These are phyloP conservation scores for Argyrosomus japonicus DNA, from an alignment of 2,113 vertebrate genomes.

Conservation along the genomic window DNA sequence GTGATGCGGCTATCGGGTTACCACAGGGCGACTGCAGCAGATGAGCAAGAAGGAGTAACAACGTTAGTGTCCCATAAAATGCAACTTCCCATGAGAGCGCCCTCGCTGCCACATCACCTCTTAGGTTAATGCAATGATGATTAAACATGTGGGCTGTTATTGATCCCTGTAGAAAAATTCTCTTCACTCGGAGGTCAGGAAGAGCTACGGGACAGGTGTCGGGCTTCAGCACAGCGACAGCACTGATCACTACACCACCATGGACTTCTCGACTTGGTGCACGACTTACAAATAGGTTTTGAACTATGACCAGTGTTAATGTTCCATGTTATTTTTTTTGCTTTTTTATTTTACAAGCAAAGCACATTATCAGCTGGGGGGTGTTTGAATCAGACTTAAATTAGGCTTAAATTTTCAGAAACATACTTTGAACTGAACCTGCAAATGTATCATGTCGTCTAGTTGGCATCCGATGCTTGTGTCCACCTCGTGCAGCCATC, in stretches of 20 bases:
- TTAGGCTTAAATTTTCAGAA: not conserved
- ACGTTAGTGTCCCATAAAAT: conserved; percentile 47
- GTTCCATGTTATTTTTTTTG: not conserved
- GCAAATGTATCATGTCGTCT: not conserved
- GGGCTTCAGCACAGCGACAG: not conserved
- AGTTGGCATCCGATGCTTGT: not conserved
- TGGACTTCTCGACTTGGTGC: not conserved
- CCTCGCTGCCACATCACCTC: conserved; percentile 27
- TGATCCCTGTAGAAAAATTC: conserved; percentile 42
- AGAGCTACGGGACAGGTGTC: conserved; percentile 9
- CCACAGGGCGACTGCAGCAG: conserved; percentile 44
- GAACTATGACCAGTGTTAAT: not conserved
- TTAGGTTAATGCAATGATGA: conserved; percentile 44
- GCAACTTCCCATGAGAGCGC: conserved; percentile 30
- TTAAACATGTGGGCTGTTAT: conserved; percentile 54
- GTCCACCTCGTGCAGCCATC: not conserved
- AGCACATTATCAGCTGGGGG: not conserved
- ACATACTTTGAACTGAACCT: no score
- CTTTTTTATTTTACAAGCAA: not conserved
- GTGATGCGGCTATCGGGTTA: conserved; percentile 44
- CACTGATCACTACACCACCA: not conserved
- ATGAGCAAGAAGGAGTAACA: conserved; percentile 37
- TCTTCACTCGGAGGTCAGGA: conserved; percentile 14
- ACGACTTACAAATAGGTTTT: not conserved
- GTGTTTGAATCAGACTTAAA: not conserved